These are phyloP conservation scores for Fistularia tabacaria DNA, from an alignment of 2,797 vertebrate species.

Conservation along the genomic window DNA sequence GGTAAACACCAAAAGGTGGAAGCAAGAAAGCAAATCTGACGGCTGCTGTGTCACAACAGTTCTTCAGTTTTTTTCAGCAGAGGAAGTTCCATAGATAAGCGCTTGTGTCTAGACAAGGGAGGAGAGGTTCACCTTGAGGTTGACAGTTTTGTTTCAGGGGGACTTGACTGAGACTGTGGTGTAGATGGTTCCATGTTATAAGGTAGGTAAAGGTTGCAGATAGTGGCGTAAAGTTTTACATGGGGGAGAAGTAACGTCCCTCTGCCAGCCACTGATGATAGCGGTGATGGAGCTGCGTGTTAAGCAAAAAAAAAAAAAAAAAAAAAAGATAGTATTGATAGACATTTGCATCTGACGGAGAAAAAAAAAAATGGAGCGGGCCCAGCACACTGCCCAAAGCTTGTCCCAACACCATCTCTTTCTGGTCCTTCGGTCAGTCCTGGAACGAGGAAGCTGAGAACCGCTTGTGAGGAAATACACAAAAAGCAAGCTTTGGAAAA, in stretches of 20 bases:
- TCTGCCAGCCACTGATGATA: conserved; percentile 16
- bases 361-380: conserved; percentile 3
- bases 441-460: conserved; percentile 20
- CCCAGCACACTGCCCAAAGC: conserved; percentile 24
- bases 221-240: conserved; percentile 32
- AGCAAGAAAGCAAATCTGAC: conserved; percentile 2
- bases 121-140: too few relatives aligned
- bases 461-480: conserved; percentile 26
- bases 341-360: conserved; percentile 10
- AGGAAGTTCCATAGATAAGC: conserved; percentile 27
- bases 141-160: too few relatives aligned
- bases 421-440: conserved; percentile 23
- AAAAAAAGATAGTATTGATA: background rate
- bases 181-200: conserved; percentile 8
- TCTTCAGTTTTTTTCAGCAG: conserved; percentile 26
- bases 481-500: conserved; percentile 14
- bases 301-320: too few relatives aligned
- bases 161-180: conserved; percentile 11
- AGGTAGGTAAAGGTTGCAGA: conserved; percentile 21
- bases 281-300: too few relatives aligned
- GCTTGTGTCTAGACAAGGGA: conserved; percentile 8
- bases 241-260: conserved; percentile 20
- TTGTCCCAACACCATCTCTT: conserved; percentile 9
- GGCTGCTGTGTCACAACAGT: conserved; percentile 29
- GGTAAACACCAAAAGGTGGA: too few relatives aligned